Percentiles rank a stretch among this genome's conserved stretches.
Conservation (phyloP, 2,888 invertebrate species). For the Mesorhabditis sp. region DNA sequence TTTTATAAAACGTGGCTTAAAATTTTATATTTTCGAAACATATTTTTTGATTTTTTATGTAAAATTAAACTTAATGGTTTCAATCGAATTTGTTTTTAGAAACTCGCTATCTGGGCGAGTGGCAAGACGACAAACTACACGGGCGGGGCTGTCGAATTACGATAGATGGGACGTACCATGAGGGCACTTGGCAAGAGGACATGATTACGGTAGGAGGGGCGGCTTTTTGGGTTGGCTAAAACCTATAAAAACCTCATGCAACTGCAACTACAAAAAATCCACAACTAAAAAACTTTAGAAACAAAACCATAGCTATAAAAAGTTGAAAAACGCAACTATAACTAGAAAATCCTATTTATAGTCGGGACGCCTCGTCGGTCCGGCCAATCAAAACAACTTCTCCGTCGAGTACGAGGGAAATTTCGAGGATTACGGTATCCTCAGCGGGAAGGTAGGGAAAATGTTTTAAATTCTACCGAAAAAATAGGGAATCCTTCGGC, state of each 20-base stretch:
- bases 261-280: no score
- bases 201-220: conserved; percentile 69
- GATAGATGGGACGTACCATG: conserved; percentile 83
- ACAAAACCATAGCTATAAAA: no score
- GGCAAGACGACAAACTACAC: conserved; percentile 78
- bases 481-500: neutral
- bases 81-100: conserved; percentile 60
- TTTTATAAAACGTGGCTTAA: neutral
- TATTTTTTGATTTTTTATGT: no score
- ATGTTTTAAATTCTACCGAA: conserved; percentile 60
- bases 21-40: no score
- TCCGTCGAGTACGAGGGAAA: conserved; percentile 81
- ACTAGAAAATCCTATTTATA: neutral
- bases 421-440: conserved; percentile 74
- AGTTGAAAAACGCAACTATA: no score
- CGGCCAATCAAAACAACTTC: conserved; percentile 52
- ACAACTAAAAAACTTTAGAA: no score
- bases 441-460: conserved; percentile 69
- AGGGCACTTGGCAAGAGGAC: conserved; percentile 79
- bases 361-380: neutral
- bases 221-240: neutral
- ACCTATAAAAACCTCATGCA: neutral
- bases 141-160: conserved; percentile 83
- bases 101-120: conserved; percentile 84
- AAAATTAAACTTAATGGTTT: no score